These are phyloP conservation scores for Microcaecilia unicolor DNA, from an alignment of 2,797 vertebrate species.

Conservation along the genomic window DNA sequence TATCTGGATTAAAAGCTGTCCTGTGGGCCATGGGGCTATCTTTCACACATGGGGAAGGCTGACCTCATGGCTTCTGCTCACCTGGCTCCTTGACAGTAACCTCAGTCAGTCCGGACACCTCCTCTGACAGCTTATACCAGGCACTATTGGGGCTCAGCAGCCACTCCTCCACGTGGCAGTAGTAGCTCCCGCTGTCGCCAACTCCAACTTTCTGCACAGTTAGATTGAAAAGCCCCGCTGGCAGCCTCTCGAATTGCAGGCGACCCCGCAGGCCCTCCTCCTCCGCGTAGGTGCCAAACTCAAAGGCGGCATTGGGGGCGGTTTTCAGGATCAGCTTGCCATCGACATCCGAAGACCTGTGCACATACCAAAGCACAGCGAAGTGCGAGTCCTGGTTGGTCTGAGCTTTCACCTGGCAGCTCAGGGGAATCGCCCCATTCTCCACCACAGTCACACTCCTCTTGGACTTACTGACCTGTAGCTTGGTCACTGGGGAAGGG, in stretches of 20 bases:
- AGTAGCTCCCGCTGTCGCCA: constrained; percentile 87
- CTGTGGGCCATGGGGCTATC: too few species aligned
- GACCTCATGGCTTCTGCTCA: not conserved
- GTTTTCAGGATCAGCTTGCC: constrained; percentile 89
- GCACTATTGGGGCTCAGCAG: constrained; percentile 84
- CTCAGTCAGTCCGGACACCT: constrained; percentile 78
- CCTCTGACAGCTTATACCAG: constrained; percentile 85
- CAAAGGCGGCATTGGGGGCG: constrained; percentile 71
- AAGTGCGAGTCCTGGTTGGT: constrained; percentile 83
- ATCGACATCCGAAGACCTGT: constrained; percentile 62
- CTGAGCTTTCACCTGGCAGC: constrained; percentile 81
- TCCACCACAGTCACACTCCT: constrained; percentile 78
- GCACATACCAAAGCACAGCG: constrained; percentile 85
- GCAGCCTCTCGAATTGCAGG: constrained; percentile 74
- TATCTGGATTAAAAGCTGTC: too few species aligned
- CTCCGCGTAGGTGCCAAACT: constrained; percentile 83
- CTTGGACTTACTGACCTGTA: constrained; percentile 83
- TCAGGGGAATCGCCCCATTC: constrained; percentile 79
- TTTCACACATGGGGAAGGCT: too few species aligned
- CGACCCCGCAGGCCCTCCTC: constrained; percentile 78
- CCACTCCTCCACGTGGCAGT: constrained; percentile 96
- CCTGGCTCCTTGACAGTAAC: constrained; percentile 84
- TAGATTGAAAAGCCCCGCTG: constrained; percentile 62
- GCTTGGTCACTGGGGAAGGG: constrained; percentile 66
- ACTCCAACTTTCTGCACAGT: constrained; percentile 80